These are phyloP conservation scores for Didymodactylos carnosus DNA, from an alignment of 2,888 invertebrate species.

Conservation along the genomic window DNA sequence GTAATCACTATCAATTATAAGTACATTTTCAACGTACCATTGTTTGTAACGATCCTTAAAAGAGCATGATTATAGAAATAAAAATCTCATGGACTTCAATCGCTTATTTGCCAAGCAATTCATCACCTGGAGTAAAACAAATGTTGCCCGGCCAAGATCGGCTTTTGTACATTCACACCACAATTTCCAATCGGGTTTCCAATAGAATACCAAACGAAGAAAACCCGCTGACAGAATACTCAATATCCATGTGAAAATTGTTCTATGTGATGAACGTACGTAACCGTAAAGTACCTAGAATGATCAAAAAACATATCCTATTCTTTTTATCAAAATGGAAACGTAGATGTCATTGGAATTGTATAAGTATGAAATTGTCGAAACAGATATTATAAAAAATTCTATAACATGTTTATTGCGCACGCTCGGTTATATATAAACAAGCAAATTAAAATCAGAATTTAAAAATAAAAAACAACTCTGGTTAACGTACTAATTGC, in stretches of 20 bases:
- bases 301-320: too few species aligned
- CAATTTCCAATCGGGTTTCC: conserved; percentile 62
- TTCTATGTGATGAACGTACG: conserved; percentile 29
- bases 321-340: too few species aligned
- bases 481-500: neutral
- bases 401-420: too few species aligned
- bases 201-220: conserved; percentile 63
- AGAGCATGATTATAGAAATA: too few species aligned
- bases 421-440: too few species aligned
- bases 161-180: conserved; percentile 52
- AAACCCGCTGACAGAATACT: conserved; percentile 53
- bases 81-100: too few species aligned
- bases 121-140: conserved; percentile 45
- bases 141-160: conserved; percentile 52
- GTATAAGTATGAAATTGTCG: too few species aligned
- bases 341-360: too few species aligned
- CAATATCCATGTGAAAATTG: conserved; percentile 39
- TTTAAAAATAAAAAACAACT: neutral
- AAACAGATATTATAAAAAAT: too few species aligned
- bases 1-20: neutral
- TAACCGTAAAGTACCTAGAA: conserved; percentile 46
- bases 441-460: neutral
- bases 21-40: conserved; percentile 12
- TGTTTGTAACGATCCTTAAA: conserved; percentile 23
- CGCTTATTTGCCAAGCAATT: too few species aligned